Evolutionary conservation across 2,888 invertebrate genomes (phyloP).

Genomic region (Oasisia sp.): DNA sequence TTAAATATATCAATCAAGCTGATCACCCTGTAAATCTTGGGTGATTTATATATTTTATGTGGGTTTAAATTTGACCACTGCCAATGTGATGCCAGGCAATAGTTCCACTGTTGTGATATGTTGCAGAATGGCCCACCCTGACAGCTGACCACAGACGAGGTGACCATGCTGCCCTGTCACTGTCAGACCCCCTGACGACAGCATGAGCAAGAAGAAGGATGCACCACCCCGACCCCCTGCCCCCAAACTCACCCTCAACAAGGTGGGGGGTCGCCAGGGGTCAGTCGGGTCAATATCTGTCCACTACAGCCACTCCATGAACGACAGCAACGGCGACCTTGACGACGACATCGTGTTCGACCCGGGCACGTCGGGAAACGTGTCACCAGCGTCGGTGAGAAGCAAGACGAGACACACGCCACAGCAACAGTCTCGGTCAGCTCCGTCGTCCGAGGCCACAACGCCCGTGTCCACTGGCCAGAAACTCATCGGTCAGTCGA

Average conservation of each 20-base stretch:
- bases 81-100: not conserved
- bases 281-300: constrained; percentile 17
- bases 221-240: not conserved
- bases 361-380: not conserved
- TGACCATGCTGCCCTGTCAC: too few species aligned
- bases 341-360: not conserved
- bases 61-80: not conserved
- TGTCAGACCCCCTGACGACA: not conserved
- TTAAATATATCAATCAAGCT: too few species aligned
- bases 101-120: not conserved
- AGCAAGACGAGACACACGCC: not conserved
- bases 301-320: not conserved
- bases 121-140: not conserved
- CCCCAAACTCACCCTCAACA: not conserved
- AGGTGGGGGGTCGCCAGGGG: not conserved
- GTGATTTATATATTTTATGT: not conserved
- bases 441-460: not conserved
- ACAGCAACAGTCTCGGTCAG: not conserved
- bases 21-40: not conserved
- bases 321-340: not conserved
- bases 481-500: not conserved
- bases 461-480: not conserved
- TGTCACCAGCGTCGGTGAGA: not conserved
- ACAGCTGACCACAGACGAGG: not conserved
- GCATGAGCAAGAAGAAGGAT: not conserved